phyloP scores from a whole-genome alignment of 2,797 vertebrate genomes.

The Huso huso region DNA sequence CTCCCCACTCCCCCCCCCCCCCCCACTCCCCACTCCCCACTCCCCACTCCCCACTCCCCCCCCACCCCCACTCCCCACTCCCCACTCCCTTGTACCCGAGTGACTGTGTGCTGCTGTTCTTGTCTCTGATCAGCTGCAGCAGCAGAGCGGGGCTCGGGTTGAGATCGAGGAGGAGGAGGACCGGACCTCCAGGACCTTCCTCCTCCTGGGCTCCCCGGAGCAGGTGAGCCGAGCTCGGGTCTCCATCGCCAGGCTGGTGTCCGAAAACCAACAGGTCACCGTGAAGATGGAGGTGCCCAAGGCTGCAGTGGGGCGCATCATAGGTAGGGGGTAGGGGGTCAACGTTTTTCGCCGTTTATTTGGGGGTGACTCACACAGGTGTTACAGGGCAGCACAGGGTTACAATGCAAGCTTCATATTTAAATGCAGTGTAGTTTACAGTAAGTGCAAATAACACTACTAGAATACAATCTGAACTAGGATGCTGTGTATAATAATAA shows the following conservation, averaged over 20 bases:
- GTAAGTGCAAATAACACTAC: too few species aligned
- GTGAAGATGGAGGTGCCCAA: constrained; percentile 70
- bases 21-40: background rate
- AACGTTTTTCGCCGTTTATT: background rate
- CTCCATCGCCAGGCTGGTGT: constrained; percentile 63
- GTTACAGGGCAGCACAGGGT: background rate
- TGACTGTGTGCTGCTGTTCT: background rate
- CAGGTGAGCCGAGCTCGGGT: constrained; percentile 72
- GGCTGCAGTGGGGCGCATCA: constrained; percentile 73
- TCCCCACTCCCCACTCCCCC: too few species aligned
- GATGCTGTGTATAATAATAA: too few species aligned
- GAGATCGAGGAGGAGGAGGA: constrained; percentile 43
- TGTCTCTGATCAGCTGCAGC: constrained; percentile 53
- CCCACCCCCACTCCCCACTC: too few species aligned
- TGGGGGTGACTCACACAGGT: background rate
- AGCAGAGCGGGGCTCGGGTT: constrained; percentile 65
- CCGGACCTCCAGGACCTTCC: constrained; percentile 45
- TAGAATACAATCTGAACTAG: too few species aligned
- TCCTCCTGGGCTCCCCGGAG: constrained; percentile 68
- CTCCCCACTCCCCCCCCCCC: too few species aligned
- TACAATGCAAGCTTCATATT: too few species aligned
- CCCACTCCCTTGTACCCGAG: background rate
- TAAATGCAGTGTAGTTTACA: too few species aligned
- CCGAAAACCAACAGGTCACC: constrained; percentile 48
- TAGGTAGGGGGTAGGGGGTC: constrained; percentile 61